phyloP scores from a whole-genome alignment of 35 echinoderm and acorn worm species.

The Apostichopus californicus region DNA sequence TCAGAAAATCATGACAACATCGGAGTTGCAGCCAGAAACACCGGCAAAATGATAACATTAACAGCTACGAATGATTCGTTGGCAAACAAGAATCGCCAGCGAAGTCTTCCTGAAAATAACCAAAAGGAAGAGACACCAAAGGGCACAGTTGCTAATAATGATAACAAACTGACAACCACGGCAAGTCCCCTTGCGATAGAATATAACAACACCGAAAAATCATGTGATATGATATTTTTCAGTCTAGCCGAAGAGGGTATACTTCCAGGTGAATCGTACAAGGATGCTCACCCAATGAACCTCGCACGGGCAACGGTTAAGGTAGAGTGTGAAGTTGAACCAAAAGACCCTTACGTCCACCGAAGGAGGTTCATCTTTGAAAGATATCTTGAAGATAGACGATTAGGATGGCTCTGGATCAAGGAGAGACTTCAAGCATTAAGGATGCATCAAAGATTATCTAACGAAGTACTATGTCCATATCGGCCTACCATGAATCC shows the following conservation, averaged over 20 bases:
- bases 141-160: too few species aligned
- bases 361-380: not conserved
- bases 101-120: too few species aligned
- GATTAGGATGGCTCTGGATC: not conserved
- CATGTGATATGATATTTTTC: not conserved
- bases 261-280: not conserved
- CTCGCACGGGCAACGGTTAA: conserved; percentile 12
- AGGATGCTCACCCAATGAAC: not conserved
- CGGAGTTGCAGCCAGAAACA: too few species aligned
- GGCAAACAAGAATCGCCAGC: not conserved
- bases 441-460: not conserved
- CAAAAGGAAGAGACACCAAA: too few species aligned
- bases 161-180: too few species aligned
- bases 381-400: not conserved
- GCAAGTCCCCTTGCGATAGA: not conserved
- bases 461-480: not conserved
- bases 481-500: not conserved
- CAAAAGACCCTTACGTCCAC: not conserved
- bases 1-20: too few species aligned
- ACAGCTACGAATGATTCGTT: too few species aligned
- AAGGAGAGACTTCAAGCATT: not conserved
- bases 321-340: conserved; percentile 15
- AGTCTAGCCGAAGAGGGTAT: conserved; percentile 40
- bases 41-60: too few species aligned
- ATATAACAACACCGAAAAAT: not conserved